Evolutionary conservation across 2,797 vertebrate species (phyloP).

Genomic region (Phataginus tricuspis): DNA sequence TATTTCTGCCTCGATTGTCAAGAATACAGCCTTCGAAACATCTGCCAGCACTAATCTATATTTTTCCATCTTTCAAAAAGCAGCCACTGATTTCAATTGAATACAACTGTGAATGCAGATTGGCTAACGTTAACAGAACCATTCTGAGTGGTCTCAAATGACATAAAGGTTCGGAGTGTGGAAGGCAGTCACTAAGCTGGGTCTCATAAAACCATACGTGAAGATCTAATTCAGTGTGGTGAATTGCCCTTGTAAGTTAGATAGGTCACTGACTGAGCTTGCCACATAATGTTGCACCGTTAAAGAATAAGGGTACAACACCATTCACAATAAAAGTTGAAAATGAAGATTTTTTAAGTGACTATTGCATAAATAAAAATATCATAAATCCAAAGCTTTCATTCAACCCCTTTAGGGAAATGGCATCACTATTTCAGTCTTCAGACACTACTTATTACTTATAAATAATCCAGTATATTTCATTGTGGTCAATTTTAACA

Average conservation of each 20-base stretch:
- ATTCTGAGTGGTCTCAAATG: slow-evolving; percentile 20
- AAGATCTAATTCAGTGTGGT: neutral
- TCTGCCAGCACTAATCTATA: slow-evolving; percentile 27
- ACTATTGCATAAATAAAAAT: slow-evolving; percentile 44
- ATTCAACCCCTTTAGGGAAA: neutral
- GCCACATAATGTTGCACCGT: neutral
- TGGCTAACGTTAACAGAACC: neutral
- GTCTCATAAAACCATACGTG: neutral
- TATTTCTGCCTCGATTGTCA: neutral
- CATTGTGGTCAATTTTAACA: neutral
- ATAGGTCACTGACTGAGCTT: neutral
- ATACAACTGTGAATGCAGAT: slow-evolving; percentile 27
- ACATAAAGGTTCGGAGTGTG: neutral
- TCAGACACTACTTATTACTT: neutral
- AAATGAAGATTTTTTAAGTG: slow-evolving; percentile 41
- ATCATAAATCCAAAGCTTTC: neutral
- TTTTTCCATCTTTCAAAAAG: slow-evolving; percentile 42
- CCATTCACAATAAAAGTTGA: slow-evolving; percentile 26
- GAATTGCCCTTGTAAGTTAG: neutral
- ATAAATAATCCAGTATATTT: neutral
- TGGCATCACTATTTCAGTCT: neutral
- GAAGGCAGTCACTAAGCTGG: neutral
- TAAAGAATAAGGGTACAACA: neutral
- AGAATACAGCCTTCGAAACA: slow-evolving; percentile 27
- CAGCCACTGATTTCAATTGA: slow-evolving; percentile 8